Evolutionary conservation across 2,888 invertebrate genomes (phyloP).

Genomic region (Tanypteryx hageni): DNA sequence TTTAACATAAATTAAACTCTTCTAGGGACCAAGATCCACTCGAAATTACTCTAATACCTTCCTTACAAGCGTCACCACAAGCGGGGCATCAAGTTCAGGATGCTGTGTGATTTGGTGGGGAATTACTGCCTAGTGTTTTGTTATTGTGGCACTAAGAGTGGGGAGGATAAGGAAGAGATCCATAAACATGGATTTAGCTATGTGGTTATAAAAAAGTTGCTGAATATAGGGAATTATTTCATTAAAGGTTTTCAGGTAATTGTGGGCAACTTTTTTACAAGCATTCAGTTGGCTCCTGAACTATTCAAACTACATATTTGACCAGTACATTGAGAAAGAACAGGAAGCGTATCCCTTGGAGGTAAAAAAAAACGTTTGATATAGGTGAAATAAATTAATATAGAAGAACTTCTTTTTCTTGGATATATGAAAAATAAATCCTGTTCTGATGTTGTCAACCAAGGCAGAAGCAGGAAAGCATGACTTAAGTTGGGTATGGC

Average conservation of each 20-base stretch:
- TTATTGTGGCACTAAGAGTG: constrained; percentile 68
- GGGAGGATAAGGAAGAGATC: constrained; percentile 67
- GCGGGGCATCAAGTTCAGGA: too few species aligned
- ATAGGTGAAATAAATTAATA: too few species aligned
- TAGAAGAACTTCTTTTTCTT: constrained; percentile 23
- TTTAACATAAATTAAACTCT: background rate
- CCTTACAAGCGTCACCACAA: too few species aligned
- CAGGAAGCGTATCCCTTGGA: constrained; percentile 4
- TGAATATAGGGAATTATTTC: constrained; percentile 33
- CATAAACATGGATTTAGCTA: constrained; percentile 67
- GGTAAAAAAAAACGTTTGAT: constrained; percentile 8
- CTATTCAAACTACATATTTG: background rate
- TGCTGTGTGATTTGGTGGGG: constrained; percentile 68
- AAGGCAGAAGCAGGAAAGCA: background rate
- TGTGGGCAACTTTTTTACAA: constrained; percentile 53
- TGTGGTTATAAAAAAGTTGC: constrained; percentile 51
- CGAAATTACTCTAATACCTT: too few species aligned
- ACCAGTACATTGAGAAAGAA: constrained; percentile 13
- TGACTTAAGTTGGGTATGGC: background rate
- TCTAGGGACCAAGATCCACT: background rate
- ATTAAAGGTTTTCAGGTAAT: too few species aligned
- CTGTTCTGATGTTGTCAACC: background rate
- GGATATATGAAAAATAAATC: background rate
- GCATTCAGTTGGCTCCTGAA: constrained; percentile 18
- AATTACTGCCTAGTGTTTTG: constrained; percentile 70